Conservation (phyloP, 2,797 vertebrate genomes). For the Glossophaga mutica region DNA sequence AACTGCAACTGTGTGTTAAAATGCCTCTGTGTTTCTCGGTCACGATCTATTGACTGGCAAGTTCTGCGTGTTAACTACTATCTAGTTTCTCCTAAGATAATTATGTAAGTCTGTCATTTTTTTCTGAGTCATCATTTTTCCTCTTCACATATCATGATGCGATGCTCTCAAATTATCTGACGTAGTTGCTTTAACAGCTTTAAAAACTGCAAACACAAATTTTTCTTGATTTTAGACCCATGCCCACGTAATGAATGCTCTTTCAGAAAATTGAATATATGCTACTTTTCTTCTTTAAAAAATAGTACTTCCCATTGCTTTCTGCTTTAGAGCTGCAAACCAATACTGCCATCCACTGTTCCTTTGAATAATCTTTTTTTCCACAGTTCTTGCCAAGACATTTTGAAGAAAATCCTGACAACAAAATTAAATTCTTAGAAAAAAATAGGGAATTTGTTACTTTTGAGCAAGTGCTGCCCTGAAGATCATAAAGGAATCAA, state of each 20-base stretch:
- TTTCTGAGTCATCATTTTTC: not conserved
- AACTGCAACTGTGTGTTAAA: not conserved
- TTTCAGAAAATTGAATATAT: constrained; percentile 21
- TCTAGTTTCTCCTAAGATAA: not conserved
- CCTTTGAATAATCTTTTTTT: constrained; percentile 66
- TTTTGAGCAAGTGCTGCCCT: not conserved
- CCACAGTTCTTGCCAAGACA: constrained; percentile 43
- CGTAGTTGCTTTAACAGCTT: not conserved
- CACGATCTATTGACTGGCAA: not conserved
- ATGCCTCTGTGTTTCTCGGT: not conserved
- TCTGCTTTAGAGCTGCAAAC: constrained; percentile 68
- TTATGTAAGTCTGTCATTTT: not conserved
- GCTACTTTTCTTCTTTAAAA: constrained; percentile 27
- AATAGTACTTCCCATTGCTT: constrained; percentile 43
- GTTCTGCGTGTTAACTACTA: not conserved
- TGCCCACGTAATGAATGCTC: not conserved
- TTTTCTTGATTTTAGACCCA: not conserved
- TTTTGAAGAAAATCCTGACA: constrained; percentile 43
- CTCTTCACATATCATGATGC: not conserved
- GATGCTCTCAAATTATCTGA: not conserved
- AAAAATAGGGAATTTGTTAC: not conserved
- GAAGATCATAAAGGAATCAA: constrained; percentile 29
- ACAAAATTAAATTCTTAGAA: constrained; percentile 55
- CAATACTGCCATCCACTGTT: constrained; percentile 80
- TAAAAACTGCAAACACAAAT: not conserved